Conservation (phyloP, 2,888 invertebrate species). For the Hetaerina titia region DNA sequence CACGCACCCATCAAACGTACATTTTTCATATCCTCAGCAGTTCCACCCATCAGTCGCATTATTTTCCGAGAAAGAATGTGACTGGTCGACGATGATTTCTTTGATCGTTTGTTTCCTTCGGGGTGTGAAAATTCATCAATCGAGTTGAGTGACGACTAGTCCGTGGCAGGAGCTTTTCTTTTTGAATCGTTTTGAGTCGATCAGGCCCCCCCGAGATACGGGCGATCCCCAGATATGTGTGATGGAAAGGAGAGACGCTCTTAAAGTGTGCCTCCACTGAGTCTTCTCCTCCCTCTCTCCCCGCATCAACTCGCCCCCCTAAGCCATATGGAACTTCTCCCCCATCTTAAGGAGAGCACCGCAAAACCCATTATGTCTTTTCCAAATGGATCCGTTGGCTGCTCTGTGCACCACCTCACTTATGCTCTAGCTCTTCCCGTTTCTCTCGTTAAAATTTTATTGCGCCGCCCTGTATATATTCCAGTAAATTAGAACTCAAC, state of each 20-base stretch:
- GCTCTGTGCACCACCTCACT: too few species aligned
- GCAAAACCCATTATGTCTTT: background rate
- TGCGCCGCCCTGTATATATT: too few species aligned
- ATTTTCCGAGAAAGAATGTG: too few species aligned
- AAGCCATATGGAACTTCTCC: constrained; percentile 6
- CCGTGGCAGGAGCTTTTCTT: background rate
- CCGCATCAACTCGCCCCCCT: too few species aligned
- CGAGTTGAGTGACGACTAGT: background rate
- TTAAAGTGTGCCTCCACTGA: background rate
- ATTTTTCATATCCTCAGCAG: too few species aligned
- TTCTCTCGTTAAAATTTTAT: too few species aligned
- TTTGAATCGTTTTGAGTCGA: background rate
- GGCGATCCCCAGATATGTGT: background rate
- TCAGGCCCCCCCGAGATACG: background rate
- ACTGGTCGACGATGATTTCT: background rate
- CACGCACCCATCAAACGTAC: too few species aligned
- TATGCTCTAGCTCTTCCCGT: too few species aligned
- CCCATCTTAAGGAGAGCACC: background rate
- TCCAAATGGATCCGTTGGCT: background rate
- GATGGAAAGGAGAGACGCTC: background rate
- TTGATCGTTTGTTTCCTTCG: background rate
- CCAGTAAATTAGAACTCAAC: too few species aligned
- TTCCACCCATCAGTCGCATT: too few species aligned
- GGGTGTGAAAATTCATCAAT: background rate
- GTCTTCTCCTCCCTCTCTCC: background rate